Evolutionary conservation across 2,797 vertebrate genomes (phyloP), one percentile per base, ranked within the genome.

Genomic region (Sebastes reedi): DNA sequence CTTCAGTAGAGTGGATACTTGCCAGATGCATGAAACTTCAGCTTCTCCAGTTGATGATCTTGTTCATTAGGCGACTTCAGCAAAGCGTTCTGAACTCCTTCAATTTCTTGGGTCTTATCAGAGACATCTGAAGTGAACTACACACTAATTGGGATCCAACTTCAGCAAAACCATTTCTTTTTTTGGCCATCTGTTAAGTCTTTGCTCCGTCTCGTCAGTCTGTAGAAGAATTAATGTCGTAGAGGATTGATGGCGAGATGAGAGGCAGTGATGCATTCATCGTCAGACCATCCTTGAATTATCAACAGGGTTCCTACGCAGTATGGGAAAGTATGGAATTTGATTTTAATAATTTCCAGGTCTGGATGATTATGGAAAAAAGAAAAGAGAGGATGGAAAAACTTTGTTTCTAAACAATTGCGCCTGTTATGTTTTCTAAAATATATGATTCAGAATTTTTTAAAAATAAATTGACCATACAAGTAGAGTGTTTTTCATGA

Each of bases 261-360:
- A 65, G 59, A 73, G 8, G n/a, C 61, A 25, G 29, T 24, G 52
- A 74, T 52, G 70, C 69, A 24, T 69, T 84, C 22, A 46, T 68
- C 13, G 16, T 59, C 46, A 36, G 67, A 56, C 62, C 58, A 39
- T 66, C 39, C 61, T 64, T 29, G 62, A 85, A 77, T 72, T 59
- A 52, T 50, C 24, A 75, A 72, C 42, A 46, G 42, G 42, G 42
- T 46, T 46, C 16, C 42, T 18, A 46, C 16, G 6, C 42, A 46
- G 42, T 46, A 42, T 42, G 14, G 39, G 14, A 42, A 6, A 42
- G 39, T 42, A 42, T 42, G 39, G 39, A 42, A 42, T 16, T 42
- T 42, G 39, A 42, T 42, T 42, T 42, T 6, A 16, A 42, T 42
- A 18, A 46, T 46, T 46, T 46, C 42, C 16, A 18, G 42, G 42